Conservation (phyloP, 2,888 invertebrate species). For the Macrosoma leucophasiata region DNA sequence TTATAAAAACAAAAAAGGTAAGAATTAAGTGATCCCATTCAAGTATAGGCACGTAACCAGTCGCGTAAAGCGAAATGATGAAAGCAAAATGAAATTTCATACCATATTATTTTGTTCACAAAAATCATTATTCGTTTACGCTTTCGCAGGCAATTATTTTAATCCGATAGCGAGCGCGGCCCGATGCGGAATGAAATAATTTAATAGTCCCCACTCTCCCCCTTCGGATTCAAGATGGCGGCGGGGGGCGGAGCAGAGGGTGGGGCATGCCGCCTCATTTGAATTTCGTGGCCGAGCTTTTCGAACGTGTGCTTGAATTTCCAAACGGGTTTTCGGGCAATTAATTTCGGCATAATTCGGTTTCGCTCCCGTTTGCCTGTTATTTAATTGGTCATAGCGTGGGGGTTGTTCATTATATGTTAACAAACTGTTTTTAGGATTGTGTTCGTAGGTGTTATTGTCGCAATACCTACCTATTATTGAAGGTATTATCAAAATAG, state of each 20-base stretch:
- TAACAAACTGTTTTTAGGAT: no score
- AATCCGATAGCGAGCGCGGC: slow-evolving; percentile 71
- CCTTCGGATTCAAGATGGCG: slow-evolving; percentile 68
- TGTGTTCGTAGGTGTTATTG: no score
- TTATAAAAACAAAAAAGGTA: no score
- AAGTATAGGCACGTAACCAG: no score
- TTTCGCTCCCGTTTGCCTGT: slow-evolving; percentile 49
- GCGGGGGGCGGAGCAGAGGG: slow-evolving; percentile 67
- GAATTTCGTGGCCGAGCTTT: slow-evolving; percentile 70
- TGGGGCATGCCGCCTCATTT: slow-evolving; percentile 73
- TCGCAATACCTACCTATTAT: no score
- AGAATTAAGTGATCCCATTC: no score
- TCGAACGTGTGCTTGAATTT: slow-evolving; percentile 67
- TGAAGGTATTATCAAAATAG: no score
- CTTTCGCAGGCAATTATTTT: slow-evolving; percentile 73
- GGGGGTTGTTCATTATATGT: slow-evolving; percentile 18
- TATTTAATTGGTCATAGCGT: slow-evolving; percentile 49
- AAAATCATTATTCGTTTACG: slow-evolving; percentile 74
- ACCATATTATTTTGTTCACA: slow-evolving; percentile 65
- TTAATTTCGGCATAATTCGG: slow-evolving; percentile 69
- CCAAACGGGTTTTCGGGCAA: slow-evolving; percentile 68
- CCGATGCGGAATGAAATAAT: slow-evolving; percentile 74
- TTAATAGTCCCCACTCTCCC: slow-evolving; percentile 65
- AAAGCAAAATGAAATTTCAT: slow-evolving; percentile 52
- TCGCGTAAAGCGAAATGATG: slow-evolving; percentile 27